These are phyloP conservation scores for Chrysolina haemoptera DNA, from an alignment of 2,888 invertebrate species.

Conservation along the genomic window DNA sequence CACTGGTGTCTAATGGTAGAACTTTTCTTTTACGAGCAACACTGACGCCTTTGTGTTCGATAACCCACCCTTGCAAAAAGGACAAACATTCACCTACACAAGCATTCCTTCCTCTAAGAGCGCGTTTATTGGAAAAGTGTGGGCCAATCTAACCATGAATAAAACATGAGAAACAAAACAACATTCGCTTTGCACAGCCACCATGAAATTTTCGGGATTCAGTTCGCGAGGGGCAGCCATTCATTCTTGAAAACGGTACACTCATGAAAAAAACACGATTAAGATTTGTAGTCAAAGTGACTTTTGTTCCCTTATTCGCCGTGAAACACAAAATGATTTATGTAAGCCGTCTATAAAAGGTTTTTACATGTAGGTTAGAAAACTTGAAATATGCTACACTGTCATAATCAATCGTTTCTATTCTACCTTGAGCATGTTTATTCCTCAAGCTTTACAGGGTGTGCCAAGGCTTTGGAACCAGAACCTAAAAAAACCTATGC, in stretches of 20 bases:
- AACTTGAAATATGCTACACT: too few species aligned
- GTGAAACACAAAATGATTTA: too few species aligned
- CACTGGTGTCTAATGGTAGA: background rate
- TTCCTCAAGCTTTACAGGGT: too few species aligned
- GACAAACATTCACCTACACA: background rate
- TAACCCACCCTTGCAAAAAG: background rate
- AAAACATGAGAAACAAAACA: constrained; percentile 3
- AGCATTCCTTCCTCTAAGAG: constrained; percentile 2
- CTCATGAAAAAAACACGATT: background rate
- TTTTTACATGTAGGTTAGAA: too few species aligned
- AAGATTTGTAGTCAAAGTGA: background rate
- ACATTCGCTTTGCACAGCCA: background rate
- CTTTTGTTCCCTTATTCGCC: too few species aligned
- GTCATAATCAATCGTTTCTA: too few species aligned
- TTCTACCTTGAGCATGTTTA: too few species aligned
- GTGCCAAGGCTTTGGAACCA: too few species aligned
- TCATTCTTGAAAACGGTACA: too few species aligned
- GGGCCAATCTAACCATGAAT: background rate
- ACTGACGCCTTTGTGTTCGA: background rate
- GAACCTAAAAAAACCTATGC: too few species aligned
- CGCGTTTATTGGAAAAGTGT: background rate
- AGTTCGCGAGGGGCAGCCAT: background rate
- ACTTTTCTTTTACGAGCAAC: background rate
- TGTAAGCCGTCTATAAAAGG: too few species aligned
- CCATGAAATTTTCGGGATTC: background rate